These are phyloP conservation scores for Seira ritae DNA, from an alignment of 2,888 invertebrate genomes.

Conservation along the genomic window DNA sequence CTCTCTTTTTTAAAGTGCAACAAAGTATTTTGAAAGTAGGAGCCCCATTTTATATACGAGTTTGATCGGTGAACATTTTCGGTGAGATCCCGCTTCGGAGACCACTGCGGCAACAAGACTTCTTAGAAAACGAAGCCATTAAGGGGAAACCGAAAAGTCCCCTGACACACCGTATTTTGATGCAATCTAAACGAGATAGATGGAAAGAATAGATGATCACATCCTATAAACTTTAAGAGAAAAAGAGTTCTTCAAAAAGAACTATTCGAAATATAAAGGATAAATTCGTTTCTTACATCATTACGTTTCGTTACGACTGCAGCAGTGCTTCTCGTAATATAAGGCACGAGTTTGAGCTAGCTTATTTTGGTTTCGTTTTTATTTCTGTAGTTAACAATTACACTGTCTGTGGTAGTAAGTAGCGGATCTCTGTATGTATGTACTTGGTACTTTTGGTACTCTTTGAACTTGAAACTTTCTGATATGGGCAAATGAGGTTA, in stretches of 20 bases:
- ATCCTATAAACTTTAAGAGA: constrained; percentile 11
- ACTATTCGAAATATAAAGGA: too few relatives aligned
- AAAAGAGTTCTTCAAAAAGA: neutral
- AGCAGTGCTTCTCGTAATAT: constrained; percentile 17
- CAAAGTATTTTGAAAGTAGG: neutral
- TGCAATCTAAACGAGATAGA: constrained; percentile 60
- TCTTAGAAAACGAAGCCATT: constrained; percentile 40
- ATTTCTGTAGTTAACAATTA: too few relatives aligned
- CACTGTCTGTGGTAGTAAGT: neutral
- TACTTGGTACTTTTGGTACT: too few relatives aligned
- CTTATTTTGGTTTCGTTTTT: constrained; percentile 8
- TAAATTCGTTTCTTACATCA: too few relatives aligned
- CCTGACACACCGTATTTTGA: constrained; percentile 55
- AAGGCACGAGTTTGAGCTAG: constrained; percentile 23
- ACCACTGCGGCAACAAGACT: neutral
- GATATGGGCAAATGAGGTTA: constrained; percentile 40
- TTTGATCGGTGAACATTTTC: constrained; percentile 9
- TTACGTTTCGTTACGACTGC: too few relatives aligned
- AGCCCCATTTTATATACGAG: constrained; percentile 20
- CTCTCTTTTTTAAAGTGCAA: constrained; percentile 41
- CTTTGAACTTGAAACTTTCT: too few relatives aligned
- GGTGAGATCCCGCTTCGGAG: too few relatives aligned
- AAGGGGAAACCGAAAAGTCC: constrained; percentile 43
- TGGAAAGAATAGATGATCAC: constrained; percentile 44
- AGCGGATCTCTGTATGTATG: neutral